Conservation (phyloP, 2,797 vertebrate species). For the Helicolenus hilgendorfi region DNA sequence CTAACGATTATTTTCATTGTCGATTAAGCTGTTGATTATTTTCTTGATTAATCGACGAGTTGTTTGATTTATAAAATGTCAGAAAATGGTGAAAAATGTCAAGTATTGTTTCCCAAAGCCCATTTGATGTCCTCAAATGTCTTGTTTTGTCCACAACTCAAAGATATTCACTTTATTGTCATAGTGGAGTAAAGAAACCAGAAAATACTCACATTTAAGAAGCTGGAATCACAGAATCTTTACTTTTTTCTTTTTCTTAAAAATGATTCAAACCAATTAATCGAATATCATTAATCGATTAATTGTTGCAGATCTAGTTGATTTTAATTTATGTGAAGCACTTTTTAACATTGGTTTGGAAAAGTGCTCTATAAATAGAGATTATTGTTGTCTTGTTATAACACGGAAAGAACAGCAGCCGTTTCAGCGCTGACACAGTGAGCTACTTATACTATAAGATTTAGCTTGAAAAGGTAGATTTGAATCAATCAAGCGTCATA, state of each 20-base stretch:
- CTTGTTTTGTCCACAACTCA: too few species aligned
- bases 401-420: not conserved
- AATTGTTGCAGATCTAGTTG: not conserved
- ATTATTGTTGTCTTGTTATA: not conserved
- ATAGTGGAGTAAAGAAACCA: not conserved
- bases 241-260: not conserved
- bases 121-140: too few species aligned
- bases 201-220: not conserved
- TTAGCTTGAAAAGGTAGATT: conserved; percentile 62
- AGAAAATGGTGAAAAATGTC: not conserved
- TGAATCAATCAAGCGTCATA: conserved; percentile 69
- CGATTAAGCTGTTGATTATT: not conserved
- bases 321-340: not conserved
- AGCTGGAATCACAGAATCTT: not conserved
- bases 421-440: conserved; percentile 15
- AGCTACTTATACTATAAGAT: conserved; percentile 32
- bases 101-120: too few species aligned
- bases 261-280: not conserved
- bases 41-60: not conserved
- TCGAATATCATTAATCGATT: not conserved
- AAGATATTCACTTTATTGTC: not conserved
- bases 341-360: not conserved
- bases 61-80: not conserved
- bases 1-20: too few species aligned
- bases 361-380: not conserved